Evolutionary conservation across 2,888 invertebrate genomes (phyloP).

Genomic region (Eustalomyia histrio): DNA sequence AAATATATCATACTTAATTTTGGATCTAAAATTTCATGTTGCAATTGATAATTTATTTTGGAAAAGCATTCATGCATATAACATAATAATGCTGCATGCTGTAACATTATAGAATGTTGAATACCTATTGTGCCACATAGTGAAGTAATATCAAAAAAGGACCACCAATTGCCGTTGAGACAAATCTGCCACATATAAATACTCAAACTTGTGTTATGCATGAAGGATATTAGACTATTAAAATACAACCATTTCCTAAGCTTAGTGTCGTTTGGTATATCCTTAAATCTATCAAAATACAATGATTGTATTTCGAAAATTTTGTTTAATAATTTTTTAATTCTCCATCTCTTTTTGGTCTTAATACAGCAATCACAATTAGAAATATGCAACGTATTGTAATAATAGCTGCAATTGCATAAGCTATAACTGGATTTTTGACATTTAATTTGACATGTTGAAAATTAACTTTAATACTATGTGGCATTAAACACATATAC

Average conservation of each 20-base stretch:
- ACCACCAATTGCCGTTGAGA: background rate
- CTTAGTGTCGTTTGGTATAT: background rate
- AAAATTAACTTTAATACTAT: background rate
- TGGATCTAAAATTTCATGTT: background rate
- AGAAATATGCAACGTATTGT: constrained; percentile 7
- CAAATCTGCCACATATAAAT: background rate
- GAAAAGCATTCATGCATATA: constrained; percentile 29
- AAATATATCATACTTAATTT: constrained; percentile 25
- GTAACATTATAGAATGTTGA: constrained; percentile 37
- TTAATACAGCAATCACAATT: background rate
- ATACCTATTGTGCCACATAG: background rate
- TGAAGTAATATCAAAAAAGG: background rate
- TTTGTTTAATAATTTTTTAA: constrained; percentile 1
- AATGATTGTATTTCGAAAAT: constrained; percentile 5
- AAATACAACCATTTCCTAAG: constrained; percentile 14
- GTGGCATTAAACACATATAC: constrained; percentile 5
- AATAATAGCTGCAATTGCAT: background rate
- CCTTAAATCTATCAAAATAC: constrained; percentile 27
- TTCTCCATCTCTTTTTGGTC: constrained; percentile 3
- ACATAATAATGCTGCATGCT: constrained; percentile 36
- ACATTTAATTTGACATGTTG: background rate
- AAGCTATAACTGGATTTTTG: constrained; percentile 8
- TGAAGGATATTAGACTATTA: background rate
- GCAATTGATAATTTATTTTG: constrained; percentile 32
- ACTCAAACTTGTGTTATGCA: background rate